Percentiles rank a stretch among this genome's conserved stretches.
These are phyloP conservation scores for Dromaius novaehollandiae DNA, from an alignment of 2,113 vertebrate genomes.

Conservation along the genomic window DNA sequence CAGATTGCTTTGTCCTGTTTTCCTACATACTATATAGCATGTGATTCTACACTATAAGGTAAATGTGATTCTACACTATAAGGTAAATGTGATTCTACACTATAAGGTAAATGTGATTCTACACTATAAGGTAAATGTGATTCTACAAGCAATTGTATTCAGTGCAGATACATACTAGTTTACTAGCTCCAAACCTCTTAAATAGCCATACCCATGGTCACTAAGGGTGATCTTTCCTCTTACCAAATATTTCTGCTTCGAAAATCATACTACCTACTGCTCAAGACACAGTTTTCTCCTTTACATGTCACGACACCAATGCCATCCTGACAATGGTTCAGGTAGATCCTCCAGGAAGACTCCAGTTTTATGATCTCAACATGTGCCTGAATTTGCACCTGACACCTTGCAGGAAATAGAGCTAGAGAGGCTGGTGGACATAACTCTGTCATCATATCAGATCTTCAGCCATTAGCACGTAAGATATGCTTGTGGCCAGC, in stretches of 20 bases:
- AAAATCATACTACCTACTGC: background rate
- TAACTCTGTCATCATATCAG: background rate
- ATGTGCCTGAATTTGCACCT: background rate
- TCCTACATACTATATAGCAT: background rate
- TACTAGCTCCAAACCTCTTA: background rate
- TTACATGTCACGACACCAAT: rapidly evolving
- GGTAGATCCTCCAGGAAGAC: background rate
- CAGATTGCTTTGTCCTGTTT: background rate
- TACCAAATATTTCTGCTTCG: background rate
- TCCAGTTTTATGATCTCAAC: background rate
- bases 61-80: background rate
- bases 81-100: background rate
- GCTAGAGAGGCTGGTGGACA: background rate
- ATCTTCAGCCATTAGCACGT: background rate
- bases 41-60: background rate
- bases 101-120: background rate
- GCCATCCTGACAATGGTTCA: background rate
- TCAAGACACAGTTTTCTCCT: background rate
- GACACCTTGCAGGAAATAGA: background rate
- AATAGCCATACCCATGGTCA: background rate
- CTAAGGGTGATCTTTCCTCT: background rate
- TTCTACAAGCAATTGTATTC: background rate
- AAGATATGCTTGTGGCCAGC: background rate
- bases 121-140: background rate
- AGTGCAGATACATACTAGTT: background rate